Conservation (phyloP, 2,888 invertebrate genomes). For the Tenodera sinensis region DNA sequence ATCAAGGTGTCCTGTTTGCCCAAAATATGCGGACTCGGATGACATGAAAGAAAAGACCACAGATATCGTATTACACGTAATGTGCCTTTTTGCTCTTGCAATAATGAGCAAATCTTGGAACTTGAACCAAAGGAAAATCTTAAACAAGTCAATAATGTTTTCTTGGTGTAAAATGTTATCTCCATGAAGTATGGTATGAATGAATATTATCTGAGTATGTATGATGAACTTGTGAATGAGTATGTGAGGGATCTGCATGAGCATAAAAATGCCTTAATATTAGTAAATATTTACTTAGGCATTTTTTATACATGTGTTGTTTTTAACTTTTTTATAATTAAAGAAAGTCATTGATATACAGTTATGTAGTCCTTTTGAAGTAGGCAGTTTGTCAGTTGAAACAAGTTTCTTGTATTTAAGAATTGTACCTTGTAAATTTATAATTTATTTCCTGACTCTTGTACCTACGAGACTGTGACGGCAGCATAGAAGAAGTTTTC, state of each 20-base stretch:
- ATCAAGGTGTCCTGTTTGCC: slow-evolving; percentile 90
- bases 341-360: not conserved
- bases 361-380: not conserved
- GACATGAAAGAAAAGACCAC: not conserved
- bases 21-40: slow-evolving; percentile 40
- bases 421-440: not conserved
- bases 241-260: not conserved
- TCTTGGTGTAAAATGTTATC: not conserved
- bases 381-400: not conserved
- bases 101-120: not conserved
- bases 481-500: not conserved
- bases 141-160: not conserved
- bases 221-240: not conserved
- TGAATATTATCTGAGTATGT: not conserved
- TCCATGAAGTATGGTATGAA: not conserved
- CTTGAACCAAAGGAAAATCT: not conserved
- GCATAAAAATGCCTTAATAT: not conserved
- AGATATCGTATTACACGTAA: not conserved
- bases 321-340: not conserved
- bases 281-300: not conserved
- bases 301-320: not conserved
- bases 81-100: not conserved
- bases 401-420: not conserved
- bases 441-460: not conserved
- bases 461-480: not conserved